These are phyloP conservation scores for Folsomia manolachei DNA, from an alignment of 2,888 invertebrate genomes.

Conservation along the genomic window DNA sequence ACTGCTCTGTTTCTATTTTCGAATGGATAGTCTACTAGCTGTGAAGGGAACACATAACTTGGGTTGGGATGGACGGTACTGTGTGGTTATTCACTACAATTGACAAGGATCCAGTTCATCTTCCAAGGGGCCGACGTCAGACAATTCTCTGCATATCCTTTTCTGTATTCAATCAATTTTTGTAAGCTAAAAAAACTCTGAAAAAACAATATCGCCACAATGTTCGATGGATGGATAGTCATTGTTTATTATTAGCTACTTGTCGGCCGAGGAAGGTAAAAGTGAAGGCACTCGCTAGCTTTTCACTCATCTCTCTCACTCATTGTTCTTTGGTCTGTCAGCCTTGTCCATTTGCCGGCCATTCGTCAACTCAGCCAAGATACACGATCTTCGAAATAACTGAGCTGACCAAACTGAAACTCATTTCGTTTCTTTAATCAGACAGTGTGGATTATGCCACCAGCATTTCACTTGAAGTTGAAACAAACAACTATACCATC, in stretches of 20 bases:
- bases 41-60: not conserved
- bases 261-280: not conserved
- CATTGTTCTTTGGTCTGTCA: not conserved
- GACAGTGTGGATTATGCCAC: not conserved
- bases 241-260: constrained; percentile 22
- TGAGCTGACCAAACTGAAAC: too few species aligned
- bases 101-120: constrained; percentile 22
- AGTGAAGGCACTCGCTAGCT: not conserved
- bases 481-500: not conserved
- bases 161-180: constrained; percentile 19
- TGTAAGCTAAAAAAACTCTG: not conserved
- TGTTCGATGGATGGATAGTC: too few species aligned
- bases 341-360: not conserved
- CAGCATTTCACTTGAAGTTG: too few species aligned
- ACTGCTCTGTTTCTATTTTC: not conserved
- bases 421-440: not conserved
- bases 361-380: not conserved
- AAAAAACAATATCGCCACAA: constrained; percentile 1
- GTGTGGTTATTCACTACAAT: constrained; percentile 1
- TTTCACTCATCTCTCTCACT: not conserved
- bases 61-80: not conserved
- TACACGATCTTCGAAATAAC: too few species aligned
- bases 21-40: not conserved
- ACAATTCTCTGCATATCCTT: constrained; percentile 1
- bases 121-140: constrained; percentile 2